A percentile compares a stretch with the other conserved stretches of the same genome.
These are phyloP conservation scores for Formicarius rufipectus DNA, from an alignment of 2,113 vertebrate species.

Conservation along the genomic window DNA sequence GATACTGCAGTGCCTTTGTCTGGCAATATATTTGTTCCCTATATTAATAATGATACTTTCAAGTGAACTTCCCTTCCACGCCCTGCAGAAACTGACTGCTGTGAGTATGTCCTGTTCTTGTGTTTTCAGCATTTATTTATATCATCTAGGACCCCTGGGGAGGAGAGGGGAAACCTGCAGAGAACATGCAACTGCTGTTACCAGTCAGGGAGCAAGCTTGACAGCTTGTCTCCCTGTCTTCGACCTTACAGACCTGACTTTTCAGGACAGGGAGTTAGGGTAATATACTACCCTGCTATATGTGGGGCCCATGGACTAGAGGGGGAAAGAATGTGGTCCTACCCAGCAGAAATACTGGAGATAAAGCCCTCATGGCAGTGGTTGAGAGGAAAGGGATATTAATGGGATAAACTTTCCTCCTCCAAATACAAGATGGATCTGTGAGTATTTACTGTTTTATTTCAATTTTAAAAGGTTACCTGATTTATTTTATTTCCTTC, in stretches of 20 bases:
- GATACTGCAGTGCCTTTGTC: not conserved
- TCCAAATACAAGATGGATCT: not conserved
- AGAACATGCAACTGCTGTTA: not conserved
- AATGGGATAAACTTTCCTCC: not conserved
- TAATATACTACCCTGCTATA: not conserved
- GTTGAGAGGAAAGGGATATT: not conserved
- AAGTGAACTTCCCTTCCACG: not conserved
- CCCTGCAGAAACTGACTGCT: not conserved
- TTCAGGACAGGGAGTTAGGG: not conserved
- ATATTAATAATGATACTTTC: not conserved
- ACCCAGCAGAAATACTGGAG: not conserved
- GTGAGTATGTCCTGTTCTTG: not conserved
- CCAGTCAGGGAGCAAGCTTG: not conserved
- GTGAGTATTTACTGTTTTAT: not conserved
- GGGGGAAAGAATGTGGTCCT: not conserved
- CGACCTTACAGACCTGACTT: not conserved
- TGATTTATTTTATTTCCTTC: not conserved
- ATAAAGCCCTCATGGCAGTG: not conserved
- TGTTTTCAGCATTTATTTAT: conserved; percentile 1
- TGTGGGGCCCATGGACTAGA: not conserved
- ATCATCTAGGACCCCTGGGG: not conserved
- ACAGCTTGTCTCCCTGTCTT: not conserved
- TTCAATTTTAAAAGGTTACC: not conserved
- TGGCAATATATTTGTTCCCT: not conserved
- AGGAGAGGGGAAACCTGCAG: not conserved